A percentile compares a stretch with the other conserved stretches of the same genome.
Evolutionary conservation across 2,113 vertebrate species (phyloP).

Genomic region (Macroglossus sobrinus): DNA sequence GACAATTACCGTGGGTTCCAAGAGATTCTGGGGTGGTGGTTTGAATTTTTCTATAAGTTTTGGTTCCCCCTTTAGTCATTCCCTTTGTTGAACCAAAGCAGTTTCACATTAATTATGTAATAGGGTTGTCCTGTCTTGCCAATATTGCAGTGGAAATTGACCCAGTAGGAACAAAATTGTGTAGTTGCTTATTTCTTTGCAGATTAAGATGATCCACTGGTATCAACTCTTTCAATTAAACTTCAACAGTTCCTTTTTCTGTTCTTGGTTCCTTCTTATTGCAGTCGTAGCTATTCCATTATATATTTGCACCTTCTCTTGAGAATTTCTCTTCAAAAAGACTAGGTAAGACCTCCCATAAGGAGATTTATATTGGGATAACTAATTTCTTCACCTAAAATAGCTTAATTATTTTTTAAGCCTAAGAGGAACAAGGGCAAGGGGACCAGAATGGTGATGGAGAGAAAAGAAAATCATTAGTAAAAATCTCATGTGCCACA

Average conservation of each 20-base stretch:
- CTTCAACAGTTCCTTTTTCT: not conserved
- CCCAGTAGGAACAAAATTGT: not conserved
- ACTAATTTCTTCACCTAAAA: not conserved
- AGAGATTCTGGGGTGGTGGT: not conserved
- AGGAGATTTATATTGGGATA: not conserved
- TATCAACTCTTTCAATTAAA: not conserved
- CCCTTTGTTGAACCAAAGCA: not conserved
- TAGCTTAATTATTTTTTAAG: constrained; percentile 17
- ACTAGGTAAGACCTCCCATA: not conserved
- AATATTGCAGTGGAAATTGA: not conserved
- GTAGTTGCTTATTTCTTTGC: not conserved
- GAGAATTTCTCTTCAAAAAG: not conserved
- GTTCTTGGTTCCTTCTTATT: constrained; percentile 23
- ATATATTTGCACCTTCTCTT: not conserved
- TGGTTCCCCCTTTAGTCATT: not conserved
- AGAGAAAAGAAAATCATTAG: not conserved
- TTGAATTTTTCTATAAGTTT: not conserved
- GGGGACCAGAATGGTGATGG: not conserved
- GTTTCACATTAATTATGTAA: not conserved
- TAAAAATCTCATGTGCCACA: not conserved
- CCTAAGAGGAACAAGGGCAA: not conserved
- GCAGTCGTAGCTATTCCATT: not conserved
- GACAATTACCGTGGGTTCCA: not conserved
- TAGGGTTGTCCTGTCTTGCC: not conserved
- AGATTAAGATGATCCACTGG: not conserved